A percentile compares a stretch with the other conserved stretches of the same genome.
These are phyloP conservation scores for Calycopis cecrops DNA, from an alignment of 1,140 invertebrate genomes.

Conservation along the genomic window DNA sequence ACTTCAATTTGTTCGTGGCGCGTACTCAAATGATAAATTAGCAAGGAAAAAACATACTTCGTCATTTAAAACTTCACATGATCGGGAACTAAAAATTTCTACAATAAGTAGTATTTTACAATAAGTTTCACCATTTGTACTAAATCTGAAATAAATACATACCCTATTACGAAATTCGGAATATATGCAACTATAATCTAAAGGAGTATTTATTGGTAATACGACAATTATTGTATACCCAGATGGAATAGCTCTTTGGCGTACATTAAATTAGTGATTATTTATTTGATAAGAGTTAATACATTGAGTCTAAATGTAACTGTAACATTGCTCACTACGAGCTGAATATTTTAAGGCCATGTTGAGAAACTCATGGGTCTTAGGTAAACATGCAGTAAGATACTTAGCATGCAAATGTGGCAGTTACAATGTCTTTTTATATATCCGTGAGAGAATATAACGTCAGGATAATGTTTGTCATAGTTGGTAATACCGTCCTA, in stretches of 20 bases:
- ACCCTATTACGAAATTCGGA: conserved; percentile 17
- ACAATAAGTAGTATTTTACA: conserved; percentile 18
- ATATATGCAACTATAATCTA: conserved; percentile 28
- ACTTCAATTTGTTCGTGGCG: not conserved
- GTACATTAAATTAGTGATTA: conserved; percentile 15
- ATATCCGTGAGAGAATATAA: not conserved
- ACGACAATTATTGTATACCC: conserved; percentile 17
- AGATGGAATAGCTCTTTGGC: conserved; percentile 32
- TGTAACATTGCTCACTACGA: no score
- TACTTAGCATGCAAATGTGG: no score
- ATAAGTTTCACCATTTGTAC: conserved; percentile 30
- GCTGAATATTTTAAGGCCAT: no score
- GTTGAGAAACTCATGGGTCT: no score
- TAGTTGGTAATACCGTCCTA: not conserved
- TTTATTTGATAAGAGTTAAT: no score
- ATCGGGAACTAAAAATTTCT: conserved; percentile 1
- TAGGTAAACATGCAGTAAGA: no score
- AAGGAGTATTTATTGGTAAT: conserved; percentile 38
- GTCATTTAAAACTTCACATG: not conserved
- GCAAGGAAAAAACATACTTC: not conserved
- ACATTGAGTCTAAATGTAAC: no score
- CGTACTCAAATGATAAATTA: not conserved
- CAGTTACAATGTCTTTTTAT: no score
- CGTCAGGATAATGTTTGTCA: no score
- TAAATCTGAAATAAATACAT: conserved; percentile 31